Conservation (phyloP, 2,113 vertebrate genomes). For the Craseonycteris thonglongyai region DNA sequence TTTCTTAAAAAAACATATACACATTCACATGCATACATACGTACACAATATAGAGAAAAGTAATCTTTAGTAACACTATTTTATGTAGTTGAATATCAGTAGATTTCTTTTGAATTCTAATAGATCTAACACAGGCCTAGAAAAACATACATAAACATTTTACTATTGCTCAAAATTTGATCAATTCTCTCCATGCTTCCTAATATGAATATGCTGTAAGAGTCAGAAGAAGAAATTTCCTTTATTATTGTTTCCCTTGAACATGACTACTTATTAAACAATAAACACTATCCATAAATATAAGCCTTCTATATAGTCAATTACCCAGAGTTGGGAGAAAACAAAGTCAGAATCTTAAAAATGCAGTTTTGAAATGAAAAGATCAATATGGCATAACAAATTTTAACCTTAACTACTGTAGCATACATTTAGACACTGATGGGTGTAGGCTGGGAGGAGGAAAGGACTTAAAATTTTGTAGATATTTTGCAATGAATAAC, state of each 20-base stretch:
- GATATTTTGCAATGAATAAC: constrained; percentile 61
- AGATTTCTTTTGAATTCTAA: not conserved
- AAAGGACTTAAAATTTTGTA: constrained; percentile 80
- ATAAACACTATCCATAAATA: not conserved
- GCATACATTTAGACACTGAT: constrained; percentile 77
- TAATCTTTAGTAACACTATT: not conserved
- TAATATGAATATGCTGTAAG: not conserved
- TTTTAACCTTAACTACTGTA: constrained; percentile 78
- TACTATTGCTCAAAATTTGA: not conserved
- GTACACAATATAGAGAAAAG: not conserved
- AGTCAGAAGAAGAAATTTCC: not conserved
- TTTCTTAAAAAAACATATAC: not conserved
- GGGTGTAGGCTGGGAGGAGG: constrained; percentile 49
- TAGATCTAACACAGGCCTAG: not conserved
- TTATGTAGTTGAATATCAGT: not conserved
- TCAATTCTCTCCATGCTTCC: not conserved
- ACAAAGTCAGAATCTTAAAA: constrained; percentile 17
- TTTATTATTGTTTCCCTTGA: not conserved
- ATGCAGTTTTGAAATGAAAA: constrained; percentile 72
- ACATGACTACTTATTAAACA: not conserved
- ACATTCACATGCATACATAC: not conserved
- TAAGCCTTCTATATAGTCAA: not conserved
- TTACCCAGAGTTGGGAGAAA: not conserved
- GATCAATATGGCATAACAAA: constrained; percentile 81
- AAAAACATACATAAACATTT: not conserved